phyloP scores from a whole-genome alignment of 2,797 vertebrate species.

The Sebastes reedi region DNA sequence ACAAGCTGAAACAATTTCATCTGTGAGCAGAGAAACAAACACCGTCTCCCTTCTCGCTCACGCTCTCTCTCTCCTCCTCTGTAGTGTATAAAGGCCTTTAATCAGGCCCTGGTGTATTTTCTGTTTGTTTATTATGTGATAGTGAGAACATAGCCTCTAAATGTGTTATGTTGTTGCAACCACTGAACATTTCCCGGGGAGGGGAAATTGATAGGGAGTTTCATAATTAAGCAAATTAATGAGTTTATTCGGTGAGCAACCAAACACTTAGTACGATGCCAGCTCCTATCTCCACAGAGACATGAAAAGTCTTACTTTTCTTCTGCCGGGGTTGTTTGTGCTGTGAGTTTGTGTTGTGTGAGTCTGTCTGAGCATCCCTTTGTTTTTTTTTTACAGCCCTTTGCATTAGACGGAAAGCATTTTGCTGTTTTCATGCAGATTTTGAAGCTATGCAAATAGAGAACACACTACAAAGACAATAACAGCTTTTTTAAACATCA shows the following conservation, averaged over 20 bases:
- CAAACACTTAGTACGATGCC: constrained; percentile 72
- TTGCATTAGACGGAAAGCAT: constrained; percentile 41
- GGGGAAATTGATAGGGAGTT: constrained; percentile 81
- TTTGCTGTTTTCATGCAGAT: constrained; percentile 48
- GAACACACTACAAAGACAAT: constrained; percentile 30
- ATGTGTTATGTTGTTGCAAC: constrained; percentile 73
- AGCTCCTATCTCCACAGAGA: constrained; percentile 69
- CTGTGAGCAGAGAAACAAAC: constrained; percentile 73
- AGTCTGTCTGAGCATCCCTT: constrained; percentile 47
- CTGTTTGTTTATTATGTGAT: constrained; percentile 85
- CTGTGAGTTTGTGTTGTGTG: constrained; percentile 26
- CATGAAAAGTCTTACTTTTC: constrained; percentile 75
- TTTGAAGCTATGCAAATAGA: constrained; percentile 57
- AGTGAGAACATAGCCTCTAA: constrained; percentile 73
- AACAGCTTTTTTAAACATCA: constrained; percentile 24
- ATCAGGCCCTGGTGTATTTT: constrained; percentile 84
- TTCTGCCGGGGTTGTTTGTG: constrained; percentile 57
- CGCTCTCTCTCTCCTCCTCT: constrained; percentile 44
- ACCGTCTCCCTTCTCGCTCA: constrained; percentile 32
- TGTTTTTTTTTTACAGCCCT: constrained; percentile 28
- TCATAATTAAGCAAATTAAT: constrained; percentile 88
- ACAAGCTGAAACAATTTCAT: constrained; percentile 84
- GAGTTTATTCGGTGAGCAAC: constrained; percentile 81
- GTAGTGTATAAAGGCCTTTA: constrained; percentile 76
- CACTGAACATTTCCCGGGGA: constrained; percentile 66